These are phyloP conservation scores for Pao palembangensis DNA, from an alignment of 2,113 vertebrate species.

Conservation along the genomic window DNA sequence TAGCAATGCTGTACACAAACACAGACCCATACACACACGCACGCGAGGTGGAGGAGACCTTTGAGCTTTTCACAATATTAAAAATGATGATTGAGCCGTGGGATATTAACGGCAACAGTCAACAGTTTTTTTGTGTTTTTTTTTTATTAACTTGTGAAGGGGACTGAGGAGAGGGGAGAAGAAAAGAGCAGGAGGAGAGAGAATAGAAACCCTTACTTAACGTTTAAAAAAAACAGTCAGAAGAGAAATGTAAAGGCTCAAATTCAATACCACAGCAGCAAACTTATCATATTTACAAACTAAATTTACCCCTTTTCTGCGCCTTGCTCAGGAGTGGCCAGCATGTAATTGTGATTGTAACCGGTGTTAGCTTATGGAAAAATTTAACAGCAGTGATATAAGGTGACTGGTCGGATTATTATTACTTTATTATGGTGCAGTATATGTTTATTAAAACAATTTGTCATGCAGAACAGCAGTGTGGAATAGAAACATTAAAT, in stretches of 20 bases:
- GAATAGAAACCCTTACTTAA: slow-evolving; percentile 85
- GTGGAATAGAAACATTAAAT: slow-evolving; percentile 98
- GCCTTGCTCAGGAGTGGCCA: slow-evolving; percentile 88
- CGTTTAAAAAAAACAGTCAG: slow-evolving; percentile 80
- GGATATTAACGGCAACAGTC: slow-evolving; percentile 85
- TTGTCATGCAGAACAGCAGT: slow-evolving; percentile 99
- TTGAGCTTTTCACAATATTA: slow-evolving; percentile 77
- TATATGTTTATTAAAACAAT: slow-evolving; percentile 99
- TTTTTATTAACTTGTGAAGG: slow-evolving; percentile 89
- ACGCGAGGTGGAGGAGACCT: slow-evolving; percentile 71
- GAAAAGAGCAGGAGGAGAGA: slow-evolving; percentile 74
- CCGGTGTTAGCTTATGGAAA: slow-evolving; percentile 90
- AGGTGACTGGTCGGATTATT: slow-evolving; percentile 98
- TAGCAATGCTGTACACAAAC: slow-evolving; percentile 31
- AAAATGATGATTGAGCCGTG: slow-evolving; percentile 88
- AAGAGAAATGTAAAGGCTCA: slow-evolving; percentile 99
- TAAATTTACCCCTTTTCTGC: slow-evolving; percentile 98
- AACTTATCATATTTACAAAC: slow-evolving; percentile 99
- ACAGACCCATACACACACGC: slow-evolving; percentile 36
- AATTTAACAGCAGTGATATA: slow-evolving; percentile 99
- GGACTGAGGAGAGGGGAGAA: slow-evolving; percentile 64
- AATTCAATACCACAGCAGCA: slow-evolving; percentile 96
- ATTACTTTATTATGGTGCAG: slow-evolving; percentile 99
- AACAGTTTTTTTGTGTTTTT: slow-evolving; percentile 62
- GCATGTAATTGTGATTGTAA: slow-evolving; percentile 97